Percentiles rank a stretch among this genome's conserved stretches.
Conservation (phyloP, 2,797 vertebrate genomes). For the Cephalopachus bancanus region DNA sequence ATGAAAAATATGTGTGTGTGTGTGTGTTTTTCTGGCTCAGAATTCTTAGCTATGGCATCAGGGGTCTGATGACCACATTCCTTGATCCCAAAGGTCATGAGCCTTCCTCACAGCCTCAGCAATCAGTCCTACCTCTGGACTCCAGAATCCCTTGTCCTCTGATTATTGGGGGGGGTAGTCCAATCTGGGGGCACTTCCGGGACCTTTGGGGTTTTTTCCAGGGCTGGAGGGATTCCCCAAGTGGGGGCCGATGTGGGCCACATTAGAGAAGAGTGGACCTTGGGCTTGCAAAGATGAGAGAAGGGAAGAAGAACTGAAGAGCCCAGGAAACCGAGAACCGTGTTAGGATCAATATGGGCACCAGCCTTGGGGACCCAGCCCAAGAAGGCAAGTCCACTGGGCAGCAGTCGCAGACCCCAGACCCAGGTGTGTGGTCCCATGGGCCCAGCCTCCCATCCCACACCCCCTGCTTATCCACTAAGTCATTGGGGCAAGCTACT, state of each 20-base stretch:
- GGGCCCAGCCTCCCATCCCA: background rate
- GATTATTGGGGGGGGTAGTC: background rate
- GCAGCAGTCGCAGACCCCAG: background rate
- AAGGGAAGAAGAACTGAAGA: background rate
- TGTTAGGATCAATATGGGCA: rapidly evolving
- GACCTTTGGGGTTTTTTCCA: background rate
- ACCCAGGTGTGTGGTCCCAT: rapidly evolving
- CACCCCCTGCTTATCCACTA: background rate
- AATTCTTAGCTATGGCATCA: background rate
- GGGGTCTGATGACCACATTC: background rate
- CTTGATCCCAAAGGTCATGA: background rate
- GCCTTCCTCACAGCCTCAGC: background rate
- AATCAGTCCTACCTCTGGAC: background rate
- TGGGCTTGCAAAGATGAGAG: background rate
- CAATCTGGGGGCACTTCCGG: background rate
- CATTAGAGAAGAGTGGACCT: background rate
- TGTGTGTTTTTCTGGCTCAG: background rate
- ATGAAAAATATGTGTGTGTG: background rate
- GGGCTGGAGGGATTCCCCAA: background rate
- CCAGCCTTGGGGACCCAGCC: background rate
- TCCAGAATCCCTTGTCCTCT: background rate
- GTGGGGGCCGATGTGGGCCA: background rate
- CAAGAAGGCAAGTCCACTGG: rapidly evolving
- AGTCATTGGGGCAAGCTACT: background rate
- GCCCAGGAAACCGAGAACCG: background rate